Evolutionary conservation across 2,113 vertebrate species (phyloP).

Genomic region (Carlito syrichta): DNA sequence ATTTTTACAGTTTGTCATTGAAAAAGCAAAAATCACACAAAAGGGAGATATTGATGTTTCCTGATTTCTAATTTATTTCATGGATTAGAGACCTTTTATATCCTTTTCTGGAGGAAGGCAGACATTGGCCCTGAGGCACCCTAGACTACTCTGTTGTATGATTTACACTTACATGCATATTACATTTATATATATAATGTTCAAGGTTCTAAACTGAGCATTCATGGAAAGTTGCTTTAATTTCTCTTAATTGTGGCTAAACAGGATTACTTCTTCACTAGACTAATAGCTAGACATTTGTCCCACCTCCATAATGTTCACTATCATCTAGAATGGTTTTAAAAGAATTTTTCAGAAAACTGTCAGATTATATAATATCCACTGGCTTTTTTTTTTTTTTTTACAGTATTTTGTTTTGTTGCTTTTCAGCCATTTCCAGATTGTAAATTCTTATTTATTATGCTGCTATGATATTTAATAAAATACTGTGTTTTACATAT

Average conservation of each 20-base stretch:
- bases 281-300: background rate
- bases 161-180: background rate
- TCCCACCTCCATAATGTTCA: background rate
- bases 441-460: background rate
- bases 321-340: background rate
- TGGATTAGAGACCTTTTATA: background rate
- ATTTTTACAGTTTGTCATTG: background rate
- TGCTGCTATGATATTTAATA: background rate
- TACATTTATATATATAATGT: background rate
- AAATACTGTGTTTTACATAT: background rate
- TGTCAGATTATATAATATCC: no score
- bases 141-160: background rate
- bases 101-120: no score
- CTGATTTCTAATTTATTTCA: conserved; percentile 39
- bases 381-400: background rate
- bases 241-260: conserved; percentile 6
- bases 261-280: background rate
- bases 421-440: background rate
- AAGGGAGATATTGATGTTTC: background rate
- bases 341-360: conserved; percentile 13
- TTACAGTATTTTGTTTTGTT: conserved; percentile 18
- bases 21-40: background rate
- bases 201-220: background rate
- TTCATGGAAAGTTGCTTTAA: background rate
- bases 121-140: background rate